Percentiles rank a stretch among this genome's conserved stretches.
phyloP scores from a whole-genome alignment of 2,888 invertebrate species.

The Platycheirus rosarum region DNA sequence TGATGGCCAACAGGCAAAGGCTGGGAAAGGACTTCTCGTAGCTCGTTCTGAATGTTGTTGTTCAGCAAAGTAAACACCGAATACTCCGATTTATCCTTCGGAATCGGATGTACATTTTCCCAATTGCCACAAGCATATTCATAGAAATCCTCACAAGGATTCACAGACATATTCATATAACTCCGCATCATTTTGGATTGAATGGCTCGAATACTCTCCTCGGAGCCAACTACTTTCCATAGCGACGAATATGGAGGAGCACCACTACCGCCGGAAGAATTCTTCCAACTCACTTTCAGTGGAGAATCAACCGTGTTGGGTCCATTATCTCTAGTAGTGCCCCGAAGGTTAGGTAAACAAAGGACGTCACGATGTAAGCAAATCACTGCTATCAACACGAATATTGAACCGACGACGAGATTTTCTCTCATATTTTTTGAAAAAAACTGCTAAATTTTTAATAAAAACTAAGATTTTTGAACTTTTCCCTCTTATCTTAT shows the following conservation, averaged over 20 bases:
- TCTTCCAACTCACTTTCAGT: slow-evolving; percentile 25
- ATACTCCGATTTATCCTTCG: slow-evolving; percentile 63
- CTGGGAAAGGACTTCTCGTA: slow-evolving; percentile 52
- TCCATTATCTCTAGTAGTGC: slow-evolving; percentile 16
- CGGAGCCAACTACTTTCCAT: slow-evolving; percentile 57
- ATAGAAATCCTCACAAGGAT: slow-evolving; percentile 73
- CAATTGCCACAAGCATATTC: slow-evolving; percentile 74
- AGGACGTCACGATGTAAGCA: slow-evolving; percentile 29
- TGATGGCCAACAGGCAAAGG: slow-evolving; percentile 10
- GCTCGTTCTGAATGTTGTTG: slow-evolving; percentile 61
- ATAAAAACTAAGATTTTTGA: background rate
- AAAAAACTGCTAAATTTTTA: background rate
- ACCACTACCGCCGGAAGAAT: background rate
- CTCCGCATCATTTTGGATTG: slow-evolving; percentile 63
- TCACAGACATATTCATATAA: slow-evolving; percentile 58
- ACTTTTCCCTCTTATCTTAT: slow-evolving; percentile 11
- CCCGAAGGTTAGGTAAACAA: slow-evolving; percentile 46
- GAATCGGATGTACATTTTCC: slow-evolving; percentile 63
- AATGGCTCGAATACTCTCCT: slow-evolving; percentile 51
- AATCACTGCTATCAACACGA: slow-evolving; percentile 12
- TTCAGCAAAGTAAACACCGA: slow-evolving; percentile 60
- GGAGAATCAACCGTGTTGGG: background rate
- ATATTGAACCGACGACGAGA: slow-evolving; percentile 8
- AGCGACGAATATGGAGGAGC: slow-evolving; percentile 52
- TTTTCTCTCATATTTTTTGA: slow-evolving; percentile 46